Evolutionary conservation across 2,113 vertebrate species (phyloP).

Genomic region (Coptodon bakossiorum): DNA sequence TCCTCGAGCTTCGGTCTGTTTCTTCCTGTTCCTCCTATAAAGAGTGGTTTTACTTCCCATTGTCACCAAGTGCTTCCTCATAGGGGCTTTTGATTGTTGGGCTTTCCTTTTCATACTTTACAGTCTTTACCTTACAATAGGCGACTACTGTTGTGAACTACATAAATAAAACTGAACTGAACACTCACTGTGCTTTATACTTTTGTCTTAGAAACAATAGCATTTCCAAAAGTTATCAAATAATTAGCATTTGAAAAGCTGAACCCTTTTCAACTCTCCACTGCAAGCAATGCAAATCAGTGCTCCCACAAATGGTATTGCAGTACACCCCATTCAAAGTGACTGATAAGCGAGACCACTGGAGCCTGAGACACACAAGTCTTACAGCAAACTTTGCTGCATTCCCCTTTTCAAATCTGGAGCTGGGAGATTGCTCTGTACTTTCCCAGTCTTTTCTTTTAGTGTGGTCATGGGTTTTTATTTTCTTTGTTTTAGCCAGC

Average conservation of each 20-base stretch:
- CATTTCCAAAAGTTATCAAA: neutral
- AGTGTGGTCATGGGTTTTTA: neutral
- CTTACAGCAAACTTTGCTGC: neutral
- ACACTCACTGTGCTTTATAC: neutral
- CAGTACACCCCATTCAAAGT: neutral
- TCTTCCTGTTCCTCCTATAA: neutral
- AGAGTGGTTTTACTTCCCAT: neutral
- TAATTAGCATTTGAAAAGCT: neutral
- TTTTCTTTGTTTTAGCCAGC: neutral
- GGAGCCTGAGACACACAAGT: neutral
- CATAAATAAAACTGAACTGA: neutral
- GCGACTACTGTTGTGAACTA: neutral
- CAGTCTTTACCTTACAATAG: neutral
- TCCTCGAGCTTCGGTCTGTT: neutral
- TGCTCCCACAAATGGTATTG: neutral
- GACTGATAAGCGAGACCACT: neutral
- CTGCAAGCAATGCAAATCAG: neutral
- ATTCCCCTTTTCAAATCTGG: neutral
- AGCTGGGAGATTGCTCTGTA: neutral
- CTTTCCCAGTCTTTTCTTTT: neutral
- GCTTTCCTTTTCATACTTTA: neutral
- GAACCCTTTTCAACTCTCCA: neutral
- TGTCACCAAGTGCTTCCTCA: neutral
- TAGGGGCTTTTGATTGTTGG: neutral
- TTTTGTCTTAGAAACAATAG: neutral